Evolutionary conservation across 2,113 vertebrate species (phyloP).

Genomic region (Scatophagus argus): DNA sequence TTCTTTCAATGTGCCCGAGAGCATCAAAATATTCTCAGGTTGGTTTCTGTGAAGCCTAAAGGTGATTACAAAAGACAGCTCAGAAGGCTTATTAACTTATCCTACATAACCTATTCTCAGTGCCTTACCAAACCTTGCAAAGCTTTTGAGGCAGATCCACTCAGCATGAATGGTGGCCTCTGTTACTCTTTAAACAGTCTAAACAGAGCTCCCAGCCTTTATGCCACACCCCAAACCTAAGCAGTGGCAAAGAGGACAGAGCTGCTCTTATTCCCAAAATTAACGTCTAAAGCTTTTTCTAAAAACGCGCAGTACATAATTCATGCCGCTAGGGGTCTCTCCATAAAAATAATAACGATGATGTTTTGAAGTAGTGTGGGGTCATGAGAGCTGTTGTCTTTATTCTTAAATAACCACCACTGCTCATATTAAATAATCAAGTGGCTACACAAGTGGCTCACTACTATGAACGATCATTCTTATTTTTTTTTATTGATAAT

Average conservation of each 20-base stretch:
- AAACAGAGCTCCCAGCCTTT: slow-evolving; percentile 53
- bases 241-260: slow-evolving; percentile 49
- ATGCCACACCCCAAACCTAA: slow-evolving; percentile 68
- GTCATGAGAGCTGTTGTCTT: too few species aligned
- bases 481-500: too few species aligned
- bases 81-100: not conserved
- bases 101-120: not conserved
- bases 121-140: not conserved
- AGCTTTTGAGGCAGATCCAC: slow-evolving; percentile 3
- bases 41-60: not conserved
- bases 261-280: slow-evolving; percentile 39
- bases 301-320: too few species aligned
- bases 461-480: too few species aligned
- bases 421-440: too few species aligned
- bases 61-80: not conserved
- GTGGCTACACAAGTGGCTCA: too few species aligned
- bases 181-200: slow-evolving; percentile 65
- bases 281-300: not conserved
- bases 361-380: too few species aligned
- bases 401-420: too few species aligned
- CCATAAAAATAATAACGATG: too few species aligned
- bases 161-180: slow-evolving; percentile 69
- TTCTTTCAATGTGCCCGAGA: not conserved
- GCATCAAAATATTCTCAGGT: slow-evolving; percentile 5
- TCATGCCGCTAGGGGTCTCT: too few species aligned